phyloP scores from a whole-genome alignment of 2,797 vertebrate species.

The Nasua narica region DNA sequence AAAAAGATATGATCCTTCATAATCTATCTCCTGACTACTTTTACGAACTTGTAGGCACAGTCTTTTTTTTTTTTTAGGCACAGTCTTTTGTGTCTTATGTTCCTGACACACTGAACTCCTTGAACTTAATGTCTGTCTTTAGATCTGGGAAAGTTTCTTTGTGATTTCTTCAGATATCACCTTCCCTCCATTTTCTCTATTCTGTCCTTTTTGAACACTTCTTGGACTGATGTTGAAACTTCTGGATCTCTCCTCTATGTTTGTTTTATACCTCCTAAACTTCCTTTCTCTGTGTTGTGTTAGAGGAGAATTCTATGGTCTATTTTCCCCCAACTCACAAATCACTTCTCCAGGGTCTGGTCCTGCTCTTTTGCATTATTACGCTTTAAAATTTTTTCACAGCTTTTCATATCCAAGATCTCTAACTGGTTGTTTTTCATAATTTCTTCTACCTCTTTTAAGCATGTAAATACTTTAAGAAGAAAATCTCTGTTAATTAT shows the following conservation, averaged over 20 bases:
- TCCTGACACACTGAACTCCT: neutral
- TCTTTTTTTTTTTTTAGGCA: too few relatives aligned
- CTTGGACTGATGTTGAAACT: neutral
- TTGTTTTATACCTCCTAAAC: neutral
- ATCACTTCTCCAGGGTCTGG: neutral
- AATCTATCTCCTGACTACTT: neutral
- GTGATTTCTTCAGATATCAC: neutral
- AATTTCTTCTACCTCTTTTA: neutral
- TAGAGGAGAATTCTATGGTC: neutral
- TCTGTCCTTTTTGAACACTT: neutral
- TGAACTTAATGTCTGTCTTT: neutral
- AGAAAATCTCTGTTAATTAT: neutral
- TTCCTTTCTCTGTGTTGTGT: neutral
- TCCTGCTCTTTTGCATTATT: neutral
- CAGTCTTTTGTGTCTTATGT: neutral
- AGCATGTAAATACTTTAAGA: neutral
- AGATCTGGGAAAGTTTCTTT: neutral
- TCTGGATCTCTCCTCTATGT: neutral
- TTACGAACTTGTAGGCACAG: neutral
- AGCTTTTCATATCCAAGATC: neutral
- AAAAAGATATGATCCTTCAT: neutral
- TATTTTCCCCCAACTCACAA: neutral
- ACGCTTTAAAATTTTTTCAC: neutral
- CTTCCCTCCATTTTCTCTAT: neutral
- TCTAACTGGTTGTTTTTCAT: neutral